These are phyloP conservation scores for Lithophane ornitopus DNA, from an alignment of 2,888 invertebrate genomes.

Conservation along the genomic window DNA sequence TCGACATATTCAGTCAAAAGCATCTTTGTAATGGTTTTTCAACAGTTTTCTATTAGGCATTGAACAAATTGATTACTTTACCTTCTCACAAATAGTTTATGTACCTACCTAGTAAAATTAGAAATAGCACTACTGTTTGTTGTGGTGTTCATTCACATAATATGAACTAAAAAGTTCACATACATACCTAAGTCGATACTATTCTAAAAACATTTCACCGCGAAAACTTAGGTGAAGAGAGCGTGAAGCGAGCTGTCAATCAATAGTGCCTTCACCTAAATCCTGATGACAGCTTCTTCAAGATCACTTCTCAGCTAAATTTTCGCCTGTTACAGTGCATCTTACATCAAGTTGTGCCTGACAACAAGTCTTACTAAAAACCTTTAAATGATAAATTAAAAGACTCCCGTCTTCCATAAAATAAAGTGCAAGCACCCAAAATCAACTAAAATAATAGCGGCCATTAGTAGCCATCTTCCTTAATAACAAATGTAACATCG, in stretches of 20 bases:
- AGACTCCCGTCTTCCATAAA: conserved; percentile 25
- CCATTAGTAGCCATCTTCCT: conserved; percentile 39
- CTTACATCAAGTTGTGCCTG: background rate
- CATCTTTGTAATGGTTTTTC: background rate
- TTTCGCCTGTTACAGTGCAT: background rate
- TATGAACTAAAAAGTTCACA: background rate
- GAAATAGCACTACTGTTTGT: background rate
- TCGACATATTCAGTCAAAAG: conserved; percentile 5
- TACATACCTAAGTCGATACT: no score
- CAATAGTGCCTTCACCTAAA: no score
- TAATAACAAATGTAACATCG: conserved; percentile 50
- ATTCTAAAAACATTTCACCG: no score
- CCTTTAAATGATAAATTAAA: conserved; percentile 16
- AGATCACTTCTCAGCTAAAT: no score
- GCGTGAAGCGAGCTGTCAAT: no score
- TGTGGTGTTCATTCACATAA: background rate
- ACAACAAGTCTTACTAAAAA: conserved; percentile 23
- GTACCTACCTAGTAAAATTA: background rate
- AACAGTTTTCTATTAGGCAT: background rate
- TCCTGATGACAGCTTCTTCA: no score
- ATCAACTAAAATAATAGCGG: conserved; percentile 53
- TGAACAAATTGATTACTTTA: background rate
- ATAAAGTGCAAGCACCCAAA: conserved; percentile 33
- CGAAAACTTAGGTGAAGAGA: no score
- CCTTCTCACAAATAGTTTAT: no score